Conservation (phyloP, 2,797 vertebrate genomes). For the Peromyscus aztecus region DNA sequence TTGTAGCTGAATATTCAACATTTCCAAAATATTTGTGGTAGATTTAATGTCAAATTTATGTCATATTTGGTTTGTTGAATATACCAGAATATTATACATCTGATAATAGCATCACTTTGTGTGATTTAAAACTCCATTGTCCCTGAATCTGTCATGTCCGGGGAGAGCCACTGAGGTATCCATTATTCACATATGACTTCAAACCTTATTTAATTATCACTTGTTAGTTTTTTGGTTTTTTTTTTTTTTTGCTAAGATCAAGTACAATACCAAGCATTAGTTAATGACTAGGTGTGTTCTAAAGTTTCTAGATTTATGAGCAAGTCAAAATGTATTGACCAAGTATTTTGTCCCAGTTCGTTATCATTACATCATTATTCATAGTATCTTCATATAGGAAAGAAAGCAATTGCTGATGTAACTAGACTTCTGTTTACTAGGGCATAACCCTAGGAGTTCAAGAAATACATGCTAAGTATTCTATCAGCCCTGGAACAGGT, state of each 20-base stretch:
- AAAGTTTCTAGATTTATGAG: conserved; percentile 73
- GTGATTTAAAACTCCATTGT: conserved; percentile 1
- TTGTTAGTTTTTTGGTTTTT: not conserved
- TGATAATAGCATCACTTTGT: not conserved
- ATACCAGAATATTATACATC: conserved; percentile 19
- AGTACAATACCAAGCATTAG: not conserved
- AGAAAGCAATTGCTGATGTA: conserved; percentile 50
- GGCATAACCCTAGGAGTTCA: not conserved
- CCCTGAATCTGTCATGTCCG: not conserved
- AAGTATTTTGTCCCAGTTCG: conserved; percentile 45
- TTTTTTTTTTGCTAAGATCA: not conserved
- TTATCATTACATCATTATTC: conserved; percentile 59
- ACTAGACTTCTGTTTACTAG: not conserved
- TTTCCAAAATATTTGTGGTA: conserved; percentile 42
- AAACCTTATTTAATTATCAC: conserved; percentile 58
- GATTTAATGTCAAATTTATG: not conserved
- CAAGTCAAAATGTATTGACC: conserved; percentile 69
- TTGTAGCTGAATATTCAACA: conserved; percentile 47
- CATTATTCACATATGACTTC: conserved; percentile 65
- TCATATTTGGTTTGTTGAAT: not conserved
- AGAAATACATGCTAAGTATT: not conserved
- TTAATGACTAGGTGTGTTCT: conserved; percentile 70
- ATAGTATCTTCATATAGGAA: conserved; percentile 16
- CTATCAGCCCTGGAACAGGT: not conserved
- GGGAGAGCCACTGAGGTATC: conserved; percentile 16